Percentiles rank a stretch among this genome's conserved stretches.
Evolutionary conservation across 2,797 vertebrate genomes (phyloP).

Genomic region (Aphelocoma californica): DNA sequence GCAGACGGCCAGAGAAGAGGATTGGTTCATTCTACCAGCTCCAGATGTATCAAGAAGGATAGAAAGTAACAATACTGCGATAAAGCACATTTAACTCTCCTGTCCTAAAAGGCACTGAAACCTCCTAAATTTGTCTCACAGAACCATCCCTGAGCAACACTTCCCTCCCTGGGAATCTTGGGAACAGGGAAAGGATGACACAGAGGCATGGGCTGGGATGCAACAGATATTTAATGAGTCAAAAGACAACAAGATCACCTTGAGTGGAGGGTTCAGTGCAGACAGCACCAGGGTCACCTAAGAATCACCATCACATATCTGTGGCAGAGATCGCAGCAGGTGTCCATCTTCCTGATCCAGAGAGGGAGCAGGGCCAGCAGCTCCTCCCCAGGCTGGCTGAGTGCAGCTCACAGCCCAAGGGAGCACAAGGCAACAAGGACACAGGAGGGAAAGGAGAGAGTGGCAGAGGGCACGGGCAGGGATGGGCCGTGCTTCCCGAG

Average conservation of each 20-base stretch:
- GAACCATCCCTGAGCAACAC: not conserved
- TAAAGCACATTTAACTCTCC: not conserved
- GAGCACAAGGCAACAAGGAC: not conserved
- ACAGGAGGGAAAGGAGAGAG: not conserved
- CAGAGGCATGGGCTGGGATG: not conserved
- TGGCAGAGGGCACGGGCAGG: not conserved
- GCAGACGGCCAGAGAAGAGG: too few species aligned
- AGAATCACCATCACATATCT: not conserved
- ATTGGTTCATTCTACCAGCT: not conserved
- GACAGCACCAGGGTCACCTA: not conserved
- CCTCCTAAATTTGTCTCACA: too few species aligned
- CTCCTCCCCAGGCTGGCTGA: not conserved
- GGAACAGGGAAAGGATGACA: not conserved
- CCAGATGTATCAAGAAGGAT: too few species aligned
- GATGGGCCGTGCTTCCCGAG: not conserved
- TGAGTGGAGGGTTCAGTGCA: not conserved
- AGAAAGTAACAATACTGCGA: not conserved
- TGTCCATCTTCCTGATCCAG: not conserved
- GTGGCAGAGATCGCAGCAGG: accelerated
- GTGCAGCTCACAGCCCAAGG: not conserved
- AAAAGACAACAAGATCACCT: not conserved
- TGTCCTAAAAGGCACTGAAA: not conserved
- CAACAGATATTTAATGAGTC: not conserved
- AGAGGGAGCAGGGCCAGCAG: not conserved
- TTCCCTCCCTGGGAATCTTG: not conserved